phyloP scores from a whole-genome alignment of 2,113 vertebrate genomes.

The Gnathonemus echidnorhynchus region DNA sequence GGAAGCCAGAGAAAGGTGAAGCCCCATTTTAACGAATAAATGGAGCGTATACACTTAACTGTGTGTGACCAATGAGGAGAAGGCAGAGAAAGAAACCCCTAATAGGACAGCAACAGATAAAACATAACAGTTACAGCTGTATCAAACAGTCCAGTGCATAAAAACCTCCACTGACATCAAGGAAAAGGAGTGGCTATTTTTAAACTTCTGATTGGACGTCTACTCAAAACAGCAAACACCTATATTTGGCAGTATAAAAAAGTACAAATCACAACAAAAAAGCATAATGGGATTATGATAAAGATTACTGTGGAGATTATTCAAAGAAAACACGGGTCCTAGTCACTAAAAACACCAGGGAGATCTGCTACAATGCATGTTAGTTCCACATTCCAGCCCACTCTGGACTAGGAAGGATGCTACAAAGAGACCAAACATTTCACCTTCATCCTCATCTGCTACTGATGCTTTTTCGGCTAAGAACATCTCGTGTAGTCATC shows the following conservation, averaged over 20 bases:
- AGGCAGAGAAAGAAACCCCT: background rate
- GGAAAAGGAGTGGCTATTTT: background rate
- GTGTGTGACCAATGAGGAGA: background rate
- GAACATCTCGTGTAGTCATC: background rate
- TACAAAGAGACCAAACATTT: background rate
- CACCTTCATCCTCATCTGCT: background rate
- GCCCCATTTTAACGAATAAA: background rate
- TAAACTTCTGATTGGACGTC: background rate
- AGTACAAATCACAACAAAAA: background rate
- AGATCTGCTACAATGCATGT: background rate
- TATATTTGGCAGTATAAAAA: background rate
- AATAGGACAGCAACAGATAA: background rate
- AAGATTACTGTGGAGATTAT: background rate
- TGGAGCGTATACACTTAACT: background rate
- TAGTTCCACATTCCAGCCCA: background rate
- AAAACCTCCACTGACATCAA: background rate
- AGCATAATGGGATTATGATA: background rate
- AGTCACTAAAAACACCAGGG: background rate
- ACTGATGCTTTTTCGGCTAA: background rate
- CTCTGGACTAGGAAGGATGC: background rate
- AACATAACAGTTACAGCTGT: background rate
- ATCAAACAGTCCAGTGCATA: background rate
- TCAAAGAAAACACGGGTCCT: background rate
- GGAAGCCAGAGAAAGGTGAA: background rate
- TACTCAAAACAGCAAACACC: background rate